phyloP scores from a whole-genome alignment of 2,888 invertebrate species.

The Trissolcus brochymenae region DNA sequence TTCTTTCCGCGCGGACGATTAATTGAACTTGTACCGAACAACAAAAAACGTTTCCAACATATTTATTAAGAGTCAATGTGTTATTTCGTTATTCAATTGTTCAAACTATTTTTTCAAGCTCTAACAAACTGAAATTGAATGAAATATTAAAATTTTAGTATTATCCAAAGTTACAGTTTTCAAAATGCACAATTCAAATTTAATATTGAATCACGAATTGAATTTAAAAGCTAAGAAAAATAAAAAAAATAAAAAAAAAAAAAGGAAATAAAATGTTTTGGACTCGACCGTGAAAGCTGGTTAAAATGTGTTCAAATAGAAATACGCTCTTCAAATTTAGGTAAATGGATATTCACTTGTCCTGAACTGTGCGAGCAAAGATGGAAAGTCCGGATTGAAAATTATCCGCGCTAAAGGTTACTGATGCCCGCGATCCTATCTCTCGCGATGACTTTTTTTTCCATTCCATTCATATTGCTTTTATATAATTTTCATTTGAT shows the following conservation, averaged over 20 bases:
- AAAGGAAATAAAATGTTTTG: background rate
- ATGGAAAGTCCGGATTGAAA: constrained; percentile 34
- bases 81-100: constrained; percentile 11
- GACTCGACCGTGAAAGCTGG: background rate
- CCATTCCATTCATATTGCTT: background rate
- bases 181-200: no score
- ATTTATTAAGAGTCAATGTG: constrained; percentile 28
- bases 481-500: constrained; percentile 13
- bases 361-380: constrained; percentile 1
- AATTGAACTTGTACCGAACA: constrained; percentile 48
- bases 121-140: no score
- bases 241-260: no score
- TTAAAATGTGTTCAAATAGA: background rate
- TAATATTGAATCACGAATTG: no score
- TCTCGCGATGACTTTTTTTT: constrained; percentile 6
- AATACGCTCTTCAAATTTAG: constrained; percentile 6
- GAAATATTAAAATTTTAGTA: no score
- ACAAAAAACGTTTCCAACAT: constrained; percentile 29
- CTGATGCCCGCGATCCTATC: constrained; percentile 7
- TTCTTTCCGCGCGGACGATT: constrained; percentile 50
- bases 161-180: no score
- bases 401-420: constrained; percentile 16
- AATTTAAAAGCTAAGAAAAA: no score
- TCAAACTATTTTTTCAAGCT: no score
- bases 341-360: constrained; percentile 27